Base-by-base conservation (phyloP, 2,113 vertebrate genomes). In the Theristicus caerulescens region DNA sequence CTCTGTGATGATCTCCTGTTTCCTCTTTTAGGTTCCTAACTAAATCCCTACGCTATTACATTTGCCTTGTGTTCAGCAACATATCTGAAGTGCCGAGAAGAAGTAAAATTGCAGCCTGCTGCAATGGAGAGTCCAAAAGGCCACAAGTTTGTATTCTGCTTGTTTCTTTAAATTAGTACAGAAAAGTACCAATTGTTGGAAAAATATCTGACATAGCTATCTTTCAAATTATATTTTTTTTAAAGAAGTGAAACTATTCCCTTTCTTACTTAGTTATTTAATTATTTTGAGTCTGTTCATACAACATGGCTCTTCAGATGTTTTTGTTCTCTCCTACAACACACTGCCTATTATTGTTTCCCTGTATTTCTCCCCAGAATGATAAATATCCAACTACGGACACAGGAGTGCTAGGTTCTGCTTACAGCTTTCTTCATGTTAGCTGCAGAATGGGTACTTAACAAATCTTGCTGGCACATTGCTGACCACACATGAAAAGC, bases 401-500 rank as follows among this genome's bases (percentile, higher is more conserved):
- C 57, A n/a, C 21, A 58, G 36, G 7, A 82, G 14, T 6, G 32
- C 32, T 19, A 24, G 32, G n/a, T 10, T 71, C 25, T 76, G 46
- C 29, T 57, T 21, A 15, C 5, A 51, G 27, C 21, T 82, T 82
- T n/a, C 54, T 46, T 54, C 65, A 2, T 6, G 5, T 29, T 64
- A 61, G 47, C 22, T 58, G 47, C 29, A 85, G 47, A 55, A 58
- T 5, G 16, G 42, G 2, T 15, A 12, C 38, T 20, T 20, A 27
- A 22, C 25, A 62, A 9, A 58, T 9, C 34, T 51, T 69, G 11
- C 62, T 71, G 67, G n/a, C 11, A 44, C 51, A 21, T 29, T 40
- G n/a, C 44, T 72, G 49, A 62, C 13, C 26, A 61, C 0, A 0
- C 22, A 31, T 9, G 25, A 22, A 58, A 77, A 61, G 13, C 34